phyloP scores from a whole-genome alignment of 2,113 vertebrate genomes.

The Cyanoramphus novaezelandiae region DNA sequence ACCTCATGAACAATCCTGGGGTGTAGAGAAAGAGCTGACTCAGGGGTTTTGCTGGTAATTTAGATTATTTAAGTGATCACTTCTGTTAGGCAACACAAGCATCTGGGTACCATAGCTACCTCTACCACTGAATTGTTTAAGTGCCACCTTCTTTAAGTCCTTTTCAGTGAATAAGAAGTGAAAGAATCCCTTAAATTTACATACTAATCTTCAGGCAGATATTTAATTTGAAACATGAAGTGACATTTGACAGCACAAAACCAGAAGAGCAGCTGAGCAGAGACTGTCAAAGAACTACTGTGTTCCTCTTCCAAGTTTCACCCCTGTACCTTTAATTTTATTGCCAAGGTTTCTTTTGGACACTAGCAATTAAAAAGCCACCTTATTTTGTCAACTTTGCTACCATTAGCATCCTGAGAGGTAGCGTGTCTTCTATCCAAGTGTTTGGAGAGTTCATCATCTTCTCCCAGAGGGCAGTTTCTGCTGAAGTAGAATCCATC shows the following conservation, averaged over 20 bases:
- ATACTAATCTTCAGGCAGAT: not conserved
- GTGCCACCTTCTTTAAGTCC: not conserved
- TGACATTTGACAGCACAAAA: not conserved
- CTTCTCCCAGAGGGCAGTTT: conserved; percentile 86
- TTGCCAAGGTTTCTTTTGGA: not conserved
- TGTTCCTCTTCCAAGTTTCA: not conserved
- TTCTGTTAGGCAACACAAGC: not conserved
- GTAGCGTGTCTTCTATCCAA: conserved; percentile 88
- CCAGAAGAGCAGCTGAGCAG: not conserved
- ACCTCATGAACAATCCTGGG: not conserved
- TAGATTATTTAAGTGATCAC: not conserved
- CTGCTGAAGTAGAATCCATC: conserved; percentile 91
- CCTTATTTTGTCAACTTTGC: conserved; percentile 82
- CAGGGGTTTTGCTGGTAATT: not conserved
- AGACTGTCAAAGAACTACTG: not conserved
- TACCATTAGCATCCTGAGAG: conserved; percentile 87
- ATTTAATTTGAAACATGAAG: not conserved
- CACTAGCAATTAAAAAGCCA: not conserved
- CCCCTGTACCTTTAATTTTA: not conserved
- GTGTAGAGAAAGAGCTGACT: not conserved
- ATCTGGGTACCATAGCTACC: not conserved
- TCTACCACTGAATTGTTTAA: not conserved
- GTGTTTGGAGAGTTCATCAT: conserved; percentile 85
- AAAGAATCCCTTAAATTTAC: not conserved
- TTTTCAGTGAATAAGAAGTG: not conserved